A percentile compares a stretch with the other conserved stretches of the same genome.
Conservation (phyloP, 2,797 vertebrate genomes). For the Champsocephalus gunnari region DNA sequence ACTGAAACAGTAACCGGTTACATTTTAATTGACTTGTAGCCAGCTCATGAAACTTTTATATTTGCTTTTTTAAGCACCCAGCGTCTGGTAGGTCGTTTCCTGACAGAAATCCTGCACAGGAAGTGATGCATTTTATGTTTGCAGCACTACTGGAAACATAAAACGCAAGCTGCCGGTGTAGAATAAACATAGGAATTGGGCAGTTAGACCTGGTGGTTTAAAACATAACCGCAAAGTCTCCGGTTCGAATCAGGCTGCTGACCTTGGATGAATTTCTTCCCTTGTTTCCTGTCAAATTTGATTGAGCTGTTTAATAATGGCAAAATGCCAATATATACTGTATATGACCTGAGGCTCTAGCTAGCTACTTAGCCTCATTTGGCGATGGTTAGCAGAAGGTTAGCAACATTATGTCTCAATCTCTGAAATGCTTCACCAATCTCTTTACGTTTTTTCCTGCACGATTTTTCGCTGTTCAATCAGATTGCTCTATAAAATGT, state of each 20-base stretch:
- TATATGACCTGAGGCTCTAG: too few relatives aligned
- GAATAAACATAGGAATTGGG: conserved; percentile 35
- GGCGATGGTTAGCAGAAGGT: too few relatives aligned
- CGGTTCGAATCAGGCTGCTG: not conserved
- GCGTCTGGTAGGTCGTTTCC: conserved; percentile 22
- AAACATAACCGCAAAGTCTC: conserved; percentile 30
- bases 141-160: conserved; percentile 20
- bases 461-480: too few relatives aligned
- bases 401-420: too few relatives aligned
- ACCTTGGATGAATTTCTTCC: conserved; percentile 15
- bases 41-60: conserved; percentile 8
- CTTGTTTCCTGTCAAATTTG: conserved; percentile 2
- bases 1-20: not conserved
- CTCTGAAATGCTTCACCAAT: too few relatives aligned
- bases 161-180: conserved; percentile 28
- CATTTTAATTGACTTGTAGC: not conserved
- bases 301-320: not conserved
- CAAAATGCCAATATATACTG: too few relatives aligned
- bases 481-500: too few relatives aligned
- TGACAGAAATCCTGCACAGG: conserved; percentile 31
- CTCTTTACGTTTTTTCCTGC: too few relatives aligned
- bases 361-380: too few relatives aligned
- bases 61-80: conserved; percentile 31
- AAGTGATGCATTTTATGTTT: conserved; percentile 43
- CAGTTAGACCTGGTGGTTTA: conserved; percentile 30